Conservation (phyloP, 2,113 vertebrate species). For the Halcyon malimbica region DNA sequence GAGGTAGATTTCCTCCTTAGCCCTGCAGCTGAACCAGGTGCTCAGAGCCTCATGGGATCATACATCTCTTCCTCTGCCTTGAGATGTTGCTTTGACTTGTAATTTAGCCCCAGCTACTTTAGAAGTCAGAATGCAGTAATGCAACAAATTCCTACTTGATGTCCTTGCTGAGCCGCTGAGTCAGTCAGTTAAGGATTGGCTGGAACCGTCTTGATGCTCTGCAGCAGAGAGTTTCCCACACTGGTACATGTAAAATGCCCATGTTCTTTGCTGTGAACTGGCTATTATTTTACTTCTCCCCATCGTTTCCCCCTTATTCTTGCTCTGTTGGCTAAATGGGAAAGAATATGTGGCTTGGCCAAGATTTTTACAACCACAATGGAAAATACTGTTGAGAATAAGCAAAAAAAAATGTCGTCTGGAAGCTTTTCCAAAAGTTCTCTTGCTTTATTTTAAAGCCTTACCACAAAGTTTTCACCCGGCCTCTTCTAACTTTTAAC, state of each 20-base stretch:
- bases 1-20: neutral
- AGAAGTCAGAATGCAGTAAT: neutral
- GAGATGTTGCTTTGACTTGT: neutral
- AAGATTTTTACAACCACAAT: constrained; percentile 52
- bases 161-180: neutral
- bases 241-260: neutral
- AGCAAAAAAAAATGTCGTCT: constrained; percentile 4
- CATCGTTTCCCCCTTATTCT: neutral
- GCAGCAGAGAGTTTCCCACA: neutral
- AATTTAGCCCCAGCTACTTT: neutral
- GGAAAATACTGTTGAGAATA: constrained; percentile 31
- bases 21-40: neutral
- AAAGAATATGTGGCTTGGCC: constrained; percentile 32
- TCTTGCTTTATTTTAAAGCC: constrained; percentile 45
- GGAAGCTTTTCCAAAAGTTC: neutral
- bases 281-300: constrained; percentile 6
- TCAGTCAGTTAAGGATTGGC: neutral
- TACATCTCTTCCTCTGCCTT: neutral
- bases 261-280: neutral
- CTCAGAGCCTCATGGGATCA: neutral
- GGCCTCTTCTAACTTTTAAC: constrained; percentile 18
- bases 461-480: constrained; percentile 32
- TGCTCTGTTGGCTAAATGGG: neutral
- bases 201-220: neutral
- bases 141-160: neutral